Conservation (phyloP, 2,797 vertebrate genomes). For the Gallinago nigripennis region DNA sequence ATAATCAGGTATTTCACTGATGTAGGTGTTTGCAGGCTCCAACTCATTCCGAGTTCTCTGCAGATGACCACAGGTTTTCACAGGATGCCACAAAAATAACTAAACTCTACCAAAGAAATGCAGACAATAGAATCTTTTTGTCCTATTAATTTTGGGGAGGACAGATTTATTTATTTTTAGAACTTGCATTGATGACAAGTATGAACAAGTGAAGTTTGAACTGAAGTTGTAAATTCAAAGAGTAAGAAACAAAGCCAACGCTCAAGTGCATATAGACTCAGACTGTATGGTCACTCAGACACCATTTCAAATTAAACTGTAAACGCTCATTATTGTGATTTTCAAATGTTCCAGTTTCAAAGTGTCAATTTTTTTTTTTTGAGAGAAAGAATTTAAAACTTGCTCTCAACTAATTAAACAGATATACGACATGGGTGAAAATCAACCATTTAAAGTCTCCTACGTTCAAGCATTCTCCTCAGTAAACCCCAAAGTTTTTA, state of each 20-base stretch:
- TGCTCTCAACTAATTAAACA: background rate
- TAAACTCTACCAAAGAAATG: background rate
- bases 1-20: background rate
- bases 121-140: background rate
- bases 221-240: background rate
- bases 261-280: background rate
- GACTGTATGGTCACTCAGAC: background rate
- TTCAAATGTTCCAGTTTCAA: background rate
- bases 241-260: background rate
- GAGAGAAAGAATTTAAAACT: background rate
- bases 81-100: background rate
- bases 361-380: background rate
- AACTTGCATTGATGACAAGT: background rate
- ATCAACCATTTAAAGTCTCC: background rate
- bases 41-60: background rate
- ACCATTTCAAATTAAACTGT: background rate
- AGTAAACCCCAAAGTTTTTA: background rate
- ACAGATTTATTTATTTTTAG: background rate
- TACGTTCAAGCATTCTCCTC: background rate
- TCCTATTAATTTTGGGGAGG: fast-evolving
- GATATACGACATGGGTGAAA: fast-evolving
- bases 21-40: background rate
- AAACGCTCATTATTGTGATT: background rate
- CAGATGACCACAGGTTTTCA: background rate
- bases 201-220: background rate